Evolutionary conservation across 2,888 invertebrate genomes (phyloP).

Genomic region (Heliconius erato): DNA sequence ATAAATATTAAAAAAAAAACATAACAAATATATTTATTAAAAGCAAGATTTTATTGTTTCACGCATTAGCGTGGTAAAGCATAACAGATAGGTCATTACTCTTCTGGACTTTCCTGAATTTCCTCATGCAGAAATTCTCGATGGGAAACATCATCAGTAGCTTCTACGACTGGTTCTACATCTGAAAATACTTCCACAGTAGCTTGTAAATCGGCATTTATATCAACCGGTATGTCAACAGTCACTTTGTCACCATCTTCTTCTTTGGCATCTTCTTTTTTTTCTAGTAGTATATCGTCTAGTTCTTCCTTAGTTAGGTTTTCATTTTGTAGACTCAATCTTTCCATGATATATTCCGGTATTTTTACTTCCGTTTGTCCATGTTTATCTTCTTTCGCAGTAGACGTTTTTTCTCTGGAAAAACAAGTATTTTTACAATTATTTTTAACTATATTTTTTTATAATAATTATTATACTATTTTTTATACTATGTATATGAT

Average conservation of each 20-base stretch:
- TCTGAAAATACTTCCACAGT: constrained; percentile 5
- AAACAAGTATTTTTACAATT: constrained; percentile 21
- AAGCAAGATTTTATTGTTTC: not conserved
- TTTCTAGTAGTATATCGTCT: constrained; percentile 24
- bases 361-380: constrained; percentile 26
- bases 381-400: constrained; percentile 37
- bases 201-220: not conserved
- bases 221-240: not conserved
- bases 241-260: not conserved
- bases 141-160: not conserved
- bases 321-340: constrained; percentile 9
- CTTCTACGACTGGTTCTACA: not conserved
- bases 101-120: constrained; percentile 45
- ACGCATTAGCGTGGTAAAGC: no score
- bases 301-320: constrained; percentile 5
- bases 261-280: not conserved
- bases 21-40: not conserved
- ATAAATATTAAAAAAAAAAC: not conserved
- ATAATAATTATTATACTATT: no score
- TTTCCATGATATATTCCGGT: constrained; percentile 18
- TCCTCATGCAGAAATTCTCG: constrained; percentile 49
- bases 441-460: no score
- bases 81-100: not conserved
- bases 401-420: constrained; percentile 43
- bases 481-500: no score